Conservation (phyloP, 2,888 invertebrate genomes). For the Agrotis segetum region DNA sequence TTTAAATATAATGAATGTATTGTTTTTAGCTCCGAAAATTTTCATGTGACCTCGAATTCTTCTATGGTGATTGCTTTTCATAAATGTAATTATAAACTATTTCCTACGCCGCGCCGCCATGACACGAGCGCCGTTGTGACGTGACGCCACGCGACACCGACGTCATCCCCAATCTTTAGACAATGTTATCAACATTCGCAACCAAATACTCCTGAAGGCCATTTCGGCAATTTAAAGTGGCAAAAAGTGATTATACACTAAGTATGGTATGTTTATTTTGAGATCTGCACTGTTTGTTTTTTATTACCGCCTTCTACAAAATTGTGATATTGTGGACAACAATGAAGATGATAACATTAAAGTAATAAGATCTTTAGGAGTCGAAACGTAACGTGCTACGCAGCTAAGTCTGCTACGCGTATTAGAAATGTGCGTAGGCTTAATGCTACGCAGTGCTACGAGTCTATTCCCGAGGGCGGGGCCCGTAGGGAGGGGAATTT, state of each 20-base stretch:
- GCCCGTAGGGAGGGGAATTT: not conserved
- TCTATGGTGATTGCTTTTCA: not conserved
- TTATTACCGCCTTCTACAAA: not conserved
- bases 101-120: not conserved
- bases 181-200: slow-evolving; percentile 49
- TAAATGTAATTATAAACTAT: not conserved
- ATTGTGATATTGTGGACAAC: slow-evolving; percentile 1
- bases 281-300: slow-evolving; percentile 14
- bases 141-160: slow-evolving; percentile 15
- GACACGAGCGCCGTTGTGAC: slow-evolving; percentile 7
- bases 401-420: not conserved
- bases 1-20: not conserved
- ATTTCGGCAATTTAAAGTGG: slow-evolving; percentile 32
- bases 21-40: not conserved
- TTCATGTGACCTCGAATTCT: not conserved
- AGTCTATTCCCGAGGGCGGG: not conserved
- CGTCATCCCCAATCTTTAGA: slow-evolving; percentile 29
- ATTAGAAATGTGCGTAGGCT: not conserved
- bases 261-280: slow-evolving; percentile 23
- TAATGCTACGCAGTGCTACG: not conserved
- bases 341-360: not conserved
- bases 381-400: not conserved
- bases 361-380: not conserved
- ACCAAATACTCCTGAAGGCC: slow-evolving; percentile 52
- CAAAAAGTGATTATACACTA: slow-evolving; percentile 41